Conservation (phyloP, 2,888 invertebrate genomes). For the Tethea ocularis region DNA sequence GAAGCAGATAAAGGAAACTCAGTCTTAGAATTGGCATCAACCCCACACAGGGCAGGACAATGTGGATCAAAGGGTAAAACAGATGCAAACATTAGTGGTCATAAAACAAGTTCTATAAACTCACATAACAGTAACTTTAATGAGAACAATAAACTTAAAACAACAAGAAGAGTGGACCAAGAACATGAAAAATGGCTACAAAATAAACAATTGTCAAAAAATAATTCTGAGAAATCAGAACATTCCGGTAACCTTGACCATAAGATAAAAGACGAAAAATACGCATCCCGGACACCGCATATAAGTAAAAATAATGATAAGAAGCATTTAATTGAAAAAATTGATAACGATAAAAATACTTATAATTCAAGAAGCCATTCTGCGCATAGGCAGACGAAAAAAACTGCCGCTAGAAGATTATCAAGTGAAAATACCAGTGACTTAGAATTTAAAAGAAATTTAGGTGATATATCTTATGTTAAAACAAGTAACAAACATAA, state of each 20-base stretch:
- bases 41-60: conserved; percentile 9
- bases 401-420: not conserved
- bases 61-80: not conserved
- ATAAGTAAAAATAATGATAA: not conserved
- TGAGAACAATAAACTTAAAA: not conserved
- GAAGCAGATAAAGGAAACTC: conserved; percentile 24
- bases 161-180: not conserved
- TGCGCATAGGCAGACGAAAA: not conserved
- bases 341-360: not conserved
- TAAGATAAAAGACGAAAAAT: not conserved
- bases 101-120: not conserved
- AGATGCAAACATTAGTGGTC: not conserved
- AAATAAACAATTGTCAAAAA: not conserved
- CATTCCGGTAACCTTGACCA: not conserved
- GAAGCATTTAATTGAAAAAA: not conserved
- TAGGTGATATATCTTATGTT: not conserved
- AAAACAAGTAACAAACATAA: not conserved
- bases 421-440: not conserved
- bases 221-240: not conserved
- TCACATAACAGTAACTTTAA: not conserved
- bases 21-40: conserved; percentile 2
- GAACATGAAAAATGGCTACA: not conserved
- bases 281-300: not conserved
- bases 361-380: not conserved
- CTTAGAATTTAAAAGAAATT: not conserved